These are phyloP conservation scores for Neodiprion fabricii DNA, from an alignment of 1,140 invertebrate genomes.

Conservation along the genomic window DNA sequence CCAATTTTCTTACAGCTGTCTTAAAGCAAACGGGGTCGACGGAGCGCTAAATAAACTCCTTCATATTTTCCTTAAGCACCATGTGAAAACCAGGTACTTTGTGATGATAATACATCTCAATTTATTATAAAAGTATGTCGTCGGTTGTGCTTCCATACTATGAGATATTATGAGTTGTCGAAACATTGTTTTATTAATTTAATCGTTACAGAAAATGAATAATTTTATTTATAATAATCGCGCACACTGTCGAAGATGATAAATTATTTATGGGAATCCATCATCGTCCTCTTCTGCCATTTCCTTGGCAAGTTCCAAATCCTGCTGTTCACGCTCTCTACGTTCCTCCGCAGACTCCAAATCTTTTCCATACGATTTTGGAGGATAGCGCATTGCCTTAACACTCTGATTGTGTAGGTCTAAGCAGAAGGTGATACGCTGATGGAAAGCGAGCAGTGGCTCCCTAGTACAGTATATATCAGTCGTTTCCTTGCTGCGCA, in stretches of 20 bases:
- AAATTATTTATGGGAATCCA: conserved; percentile 70
- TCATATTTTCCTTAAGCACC: too few species aligned
- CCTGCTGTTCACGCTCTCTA: conserved; percentile 95
- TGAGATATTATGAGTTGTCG: neutral
- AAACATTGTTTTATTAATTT: conserved; percentile 12
- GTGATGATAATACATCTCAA: too few species aligned
- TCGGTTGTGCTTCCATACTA: too few species aligned
- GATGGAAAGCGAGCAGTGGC: conserved; percentile 96
- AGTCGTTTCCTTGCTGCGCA: conserved; percentile 96
- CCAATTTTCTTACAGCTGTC: too few species aligned
- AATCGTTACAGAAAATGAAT: conserved; percentile 27
- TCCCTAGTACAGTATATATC: conserved; percentile 98
- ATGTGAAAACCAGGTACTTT: too few species aligned
- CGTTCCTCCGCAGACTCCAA: conserved; percentile 97
- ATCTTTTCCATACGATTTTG: conserved; percentile 98
- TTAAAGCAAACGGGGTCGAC: too few species aligned
- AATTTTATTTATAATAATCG: conserved; percentile 17
- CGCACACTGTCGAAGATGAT: neutral
- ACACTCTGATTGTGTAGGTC: conserved; percentile 98
- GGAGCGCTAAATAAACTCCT: too few species aligned
- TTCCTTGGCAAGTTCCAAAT: conserved; percentile 97
- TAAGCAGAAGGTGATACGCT: conserved; percentile 96
- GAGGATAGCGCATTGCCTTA: conserved; percentile 98
- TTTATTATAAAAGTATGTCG: too few species aligned
- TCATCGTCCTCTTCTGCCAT: conserved; percentile 99